Conservation (phyloP, 2,888 invertebrate species). For the Phalera bucephala region DNA sequence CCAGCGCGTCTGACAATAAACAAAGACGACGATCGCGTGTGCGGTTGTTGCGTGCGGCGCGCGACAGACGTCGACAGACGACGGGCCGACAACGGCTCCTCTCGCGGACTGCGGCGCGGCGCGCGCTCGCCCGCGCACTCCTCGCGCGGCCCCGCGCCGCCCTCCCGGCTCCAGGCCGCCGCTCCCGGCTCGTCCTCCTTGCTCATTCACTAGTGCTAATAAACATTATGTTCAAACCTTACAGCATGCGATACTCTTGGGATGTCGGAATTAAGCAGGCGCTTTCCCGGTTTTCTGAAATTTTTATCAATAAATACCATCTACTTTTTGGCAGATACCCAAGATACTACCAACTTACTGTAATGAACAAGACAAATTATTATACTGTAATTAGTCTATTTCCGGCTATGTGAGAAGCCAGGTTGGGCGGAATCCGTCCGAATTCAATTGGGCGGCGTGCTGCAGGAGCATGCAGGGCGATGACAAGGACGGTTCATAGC, state of each 20-base stretch:
- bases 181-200: slow-evolving; percentile 39
- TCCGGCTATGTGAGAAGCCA: no score
- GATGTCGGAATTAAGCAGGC: no score
- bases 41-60: slow-evolving; percentile 31
- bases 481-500: background rate
- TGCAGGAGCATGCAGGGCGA: slow-evolving; percentile 39
- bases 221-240: background rate
- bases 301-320: no score
- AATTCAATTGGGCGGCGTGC: slow-evolving; percentile 36
- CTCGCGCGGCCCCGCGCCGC: slow-evolving; percentile 35
- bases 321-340: no score
- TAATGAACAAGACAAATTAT: no score
- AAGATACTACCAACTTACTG: no score
- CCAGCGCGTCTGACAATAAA: slow-evolving; percentile 65
- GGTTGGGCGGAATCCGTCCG: slow-evolving; percentile 25
- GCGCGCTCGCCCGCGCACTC: slow-evolving; percentile 35
- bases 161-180: slow-evolving; percentile 34
- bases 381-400: no score
- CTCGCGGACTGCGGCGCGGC: slow-evolving; percentile 72
- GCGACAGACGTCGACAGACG: slow-evolving; percentile 42
- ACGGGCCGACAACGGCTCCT: slow-evolving; percentile 62
- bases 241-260: no score
- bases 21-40: slow-evolving; percentile 68
- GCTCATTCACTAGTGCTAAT: slow-evolving; percentile 26
- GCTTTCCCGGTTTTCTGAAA: no score